Base-by-base conservation (phyloP, 2,113 vertebrate species). In the Australoheros scitulus region DNA sequence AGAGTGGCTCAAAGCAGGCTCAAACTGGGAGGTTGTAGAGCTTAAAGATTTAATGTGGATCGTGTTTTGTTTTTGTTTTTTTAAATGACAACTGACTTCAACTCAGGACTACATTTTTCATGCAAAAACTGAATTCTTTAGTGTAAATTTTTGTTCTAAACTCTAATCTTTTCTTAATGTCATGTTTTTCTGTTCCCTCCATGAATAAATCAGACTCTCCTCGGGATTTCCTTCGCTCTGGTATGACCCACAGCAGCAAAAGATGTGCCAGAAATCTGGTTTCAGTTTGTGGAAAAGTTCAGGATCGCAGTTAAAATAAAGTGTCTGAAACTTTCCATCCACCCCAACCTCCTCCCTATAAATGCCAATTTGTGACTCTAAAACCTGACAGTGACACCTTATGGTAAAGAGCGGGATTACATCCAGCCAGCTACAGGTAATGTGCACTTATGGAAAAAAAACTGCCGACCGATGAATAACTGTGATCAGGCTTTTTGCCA, bases 131-230 rank as follows among this genome's bases (percentile, higher is more conserved):
- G 38, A 47, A 20, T 24, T 29, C 2, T 70, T 47, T 47, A 47
- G 14, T 15, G 43, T 47, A 47, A 47, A 14, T 47, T 47, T 15
- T 5, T 47, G 5, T 1, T 47, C 43, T 47, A 14, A 15, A 47
- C 13, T 10, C 43, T 14, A 47, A 11, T 5, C 47, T 50, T 15
- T 50, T 50, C 43, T 11, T 68, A 10, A 10, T 2, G 15, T 41
- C 41, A 0, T 17, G 0, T 50, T 50, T 70, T 32, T 70, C 43
- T 70, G 65, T 24, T 70, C 0, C 24, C 65, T 29, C 17, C 24
- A 2, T 52, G 43, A 70, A 70, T 70, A 29, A 50, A 11, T 50
- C 6, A 29, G 41, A 20, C 50, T 70, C 17, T 70, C 41, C 10
- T 70, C 65, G 0, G 43, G 24, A 24, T 26, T 70, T 52, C 24